Conservation (phyloP, 2,888 invertebrate species). For the Spatulosminthurus flaviceps region DNA sequence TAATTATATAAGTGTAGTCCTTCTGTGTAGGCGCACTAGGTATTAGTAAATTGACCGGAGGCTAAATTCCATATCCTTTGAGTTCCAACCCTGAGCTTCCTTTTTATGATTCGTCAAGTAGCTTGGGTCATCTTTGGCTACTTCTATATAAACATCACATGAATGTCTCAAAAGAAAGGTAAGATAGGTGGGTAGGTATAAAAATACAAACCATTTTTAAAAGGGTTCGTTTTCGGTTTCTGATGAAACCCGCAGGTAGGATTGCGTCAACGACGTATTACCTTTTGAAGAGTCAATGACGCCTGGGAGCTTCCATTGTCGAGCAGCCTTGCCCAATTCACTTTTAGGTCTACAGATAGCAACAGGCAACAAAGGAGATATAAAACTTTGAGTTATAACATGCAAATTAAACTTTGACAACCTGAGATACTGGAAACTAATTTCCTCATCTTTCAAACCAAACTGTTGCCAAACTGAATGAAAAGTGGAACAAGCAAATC, state of each 20-base stretch:
- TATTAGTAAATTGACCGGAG: neutral
- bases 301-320: constrained; percentile 33
- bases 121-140: too few species aligned
- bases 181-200: neutral
- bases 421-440: too few species aligned
- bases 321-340: neutral
- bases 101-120: constrained; percentile 2
- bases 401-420: too few species aligned
- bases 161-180: neutral
- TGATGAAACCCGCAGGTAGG: constrained; percentile 36
- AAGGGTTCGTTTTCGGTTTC: constrained; percentile 26
- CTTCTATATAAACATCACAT: too few species aligned
- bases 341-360: neutral
- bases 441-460: too few species aligned
- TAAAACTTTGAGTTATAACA: too few species aligned
- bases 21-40: too few species aligned
- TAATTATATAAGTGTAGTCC: too few species aligned
- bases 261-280: constrained; percentile 31
- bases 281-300: constrained; percentile 28
- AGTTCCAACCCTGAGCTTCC: constrained; percentile 4
- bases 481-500: too few species aligned
- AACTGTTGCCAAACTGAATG: too few species aligned
- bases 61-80: neutral
- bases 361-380: neutral
- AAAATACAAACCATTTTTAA: neutral